Base-by-base conservation (phyloP, 1,140 invertebrate species). In the Antheraea pernyi region DNA sequence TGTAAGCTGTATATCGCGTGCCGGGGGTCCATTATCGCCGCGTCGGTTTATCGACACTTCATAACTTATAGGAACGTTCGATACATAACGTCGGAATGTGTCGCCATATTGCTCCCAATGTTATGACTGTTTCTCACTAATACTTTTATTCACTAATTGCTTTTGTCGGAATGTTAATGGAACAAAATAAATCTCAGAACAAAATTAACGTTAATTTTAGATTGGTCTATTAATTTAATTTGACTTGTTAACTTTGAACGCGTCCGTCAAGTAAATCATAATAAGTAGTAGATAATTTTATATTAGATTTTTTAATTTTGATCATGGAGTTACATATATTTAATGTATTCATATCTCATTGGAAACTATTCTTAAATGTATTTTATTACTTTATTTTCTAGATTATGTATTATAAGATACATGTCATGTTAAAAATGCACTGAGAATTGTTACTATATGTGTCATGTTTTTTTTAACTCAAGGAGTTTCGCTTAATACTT, bases 41-140 rank as follows among this genome's bases (percentile, higher is more conserved):
- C 64, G 64, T 65, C 64, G 64, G 39, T 46, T 65, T 65, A 65
- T 65, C 64, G 64, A 48, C 64, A 65, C 64, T 65, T 65, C 64
- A 65, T 65, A 65, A 65, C 64, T 65, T 65, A 13, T 53, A 53
- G 46, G 46, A 53, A 53, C 46, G 46, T 53, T 53, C 46, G 46
- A 53, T 53, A 53, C 46, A 53, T 53, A 53, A 53, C 16, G 46
- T 53, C 0, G 46, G 46, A 16, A 53, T 53, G 46, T 53, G 46
- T 53, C 46, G 46, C 46, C 46, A 53, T 53, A 53, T 53, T 53
- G 46, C 1, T 13, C 46, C 46, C 4, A 42, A 53, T 16, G 46
- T 53, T 53, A 53, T 53, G 11, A 1, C 11, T 5, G 46, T 13
- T 53, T 53, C 16, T 53, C 11, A 53, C 6, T 53, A 16, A 53